Percentiles rank a stretch among this genome's conserved stretches.
Conservation (phyloP, 1,140 invertebrate species). For the Drosophila repleta region DNA sequence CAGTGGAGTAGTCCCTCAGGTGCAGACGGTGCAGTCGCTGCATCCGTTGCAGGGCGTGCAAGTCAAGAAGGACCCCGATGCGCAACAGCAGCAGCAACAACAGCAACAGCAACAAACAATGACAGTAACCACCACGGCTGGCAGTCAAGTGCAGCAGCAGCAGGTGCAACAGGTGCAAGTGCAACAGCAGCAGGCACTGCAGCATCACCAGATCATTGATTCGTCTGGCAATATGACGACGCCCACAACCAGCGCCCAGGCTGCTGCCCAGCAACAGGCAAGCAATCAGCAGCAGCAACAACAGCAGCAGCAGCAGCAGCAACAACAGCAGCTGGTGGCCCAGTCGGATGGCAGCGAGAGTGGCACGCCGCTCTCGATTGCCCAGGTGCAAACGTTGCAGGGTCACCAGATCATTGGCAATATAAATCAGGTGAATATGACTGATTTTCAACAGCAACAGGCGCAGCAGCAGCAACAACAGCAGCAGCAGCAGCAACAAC, state of each 20-base stretch:
- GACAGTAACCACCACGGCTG: conserved; percentile 55
- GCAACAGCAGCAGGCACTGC: conserved; percentile 72
- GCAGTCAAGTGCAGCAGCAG: conserved; percentile 66
- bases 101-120: conserved; percentile 66
- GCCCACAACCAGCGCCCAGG: conserved; percentile 71
- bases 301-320: conserved; percentile 34
- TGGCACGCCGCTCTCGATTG: conserved; percentile 77
- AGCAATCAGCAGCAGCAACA: conserved; percentile 64
- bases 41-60: conserved; percentile 80
- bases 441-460: conserved; percentile 80
- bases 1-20: conserved; percentile 68
- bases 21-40: conserved; percentile 79
- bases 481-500: conserved; percentile 52
- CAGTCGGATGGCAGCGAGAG: conserved; percentile 81
- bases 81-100: conserved; percentile 65
- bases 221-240: conserved; percentile 71
- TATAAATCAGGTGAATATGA: conserved; percentile 84
- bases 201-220: conserved; percentile 79
- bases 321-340: conserved; percentile 54
- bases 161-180: conserved; percentile 67
- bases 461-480: conserved; percentile 54
- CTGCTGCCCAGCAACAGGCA: conserved; percentile 70
- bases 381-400: conserved; percentile 83
- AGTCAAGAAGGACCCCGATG: conserved; percentile 83
- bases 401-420: conserved; percentile 83